Evolutionary conservation across 64 coral and sea anemone genomes (phyloP).

Genomic region (Actinia tenebrosa): DNA sequence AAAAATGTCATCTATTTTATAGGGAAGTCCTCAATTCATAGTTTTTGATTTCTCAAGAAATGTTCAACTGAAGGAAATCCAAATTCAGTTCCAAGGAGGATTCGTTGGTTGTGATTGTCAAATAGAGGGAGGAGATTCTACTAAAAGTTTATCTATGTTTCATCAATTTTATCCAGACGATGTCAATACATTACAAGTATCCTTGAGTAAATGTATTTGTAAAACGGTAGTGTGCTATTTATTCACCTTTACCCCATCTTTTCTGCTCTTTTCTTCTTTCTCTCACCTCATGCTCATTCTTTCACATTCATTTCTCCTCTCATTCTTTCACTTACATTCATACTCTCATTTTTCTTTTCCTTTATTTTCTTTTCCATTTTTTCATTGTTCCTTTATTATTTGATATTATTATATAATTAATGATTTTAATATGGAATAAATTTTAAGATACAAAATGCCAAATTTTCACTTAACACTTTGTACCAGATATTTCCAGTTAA

Average conservation of each 20-base stretch:
- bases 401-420: background rate
- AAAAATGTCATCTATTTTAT: background rate
- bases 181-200: slow-evolving; percentile 67
- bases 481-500: slow-evolving; percentile 53
- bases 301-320: too few species aligned
- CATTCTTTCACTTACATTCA: too few species aligned
- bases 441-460: background rate
- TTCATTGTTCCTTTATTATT: background rate
- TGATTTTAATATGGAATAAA: too few species aligned
- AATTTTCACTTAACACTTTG: background rate
- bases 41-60: slow-evolving; percentile 61
- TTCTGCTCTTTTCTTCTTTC: too few species aligned
- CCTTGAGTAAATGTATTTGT: slow-evolving; percentile 22
- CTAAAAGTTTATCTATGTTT: slow-evolving; percentile 42
- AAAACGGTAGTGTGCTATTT: too few species aligned
- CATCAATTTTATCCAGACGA: slow-evolving; percentile 76
- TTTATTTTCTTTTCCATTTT: too few species aligned
- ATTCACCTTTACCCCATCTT: too few species aligned
- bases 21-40: slow-evolving; percentile 76
- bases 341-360: background rate
- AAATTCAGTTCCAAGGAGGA: slow-evolving; percentile 80
- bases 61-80: slow-evolving; percentile 35
- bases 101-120: slow-evolving; percentile 76
- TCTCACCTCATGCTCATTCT: too few species aligned
- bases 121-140: slow-evolving; percentile 55